A percentile compares a stretch with the other conserved stretches of the same genome.
Conservation (phyloP, 2,113 vertebrate genomes). For the Kobus ellipsiprymnus region DNA sequence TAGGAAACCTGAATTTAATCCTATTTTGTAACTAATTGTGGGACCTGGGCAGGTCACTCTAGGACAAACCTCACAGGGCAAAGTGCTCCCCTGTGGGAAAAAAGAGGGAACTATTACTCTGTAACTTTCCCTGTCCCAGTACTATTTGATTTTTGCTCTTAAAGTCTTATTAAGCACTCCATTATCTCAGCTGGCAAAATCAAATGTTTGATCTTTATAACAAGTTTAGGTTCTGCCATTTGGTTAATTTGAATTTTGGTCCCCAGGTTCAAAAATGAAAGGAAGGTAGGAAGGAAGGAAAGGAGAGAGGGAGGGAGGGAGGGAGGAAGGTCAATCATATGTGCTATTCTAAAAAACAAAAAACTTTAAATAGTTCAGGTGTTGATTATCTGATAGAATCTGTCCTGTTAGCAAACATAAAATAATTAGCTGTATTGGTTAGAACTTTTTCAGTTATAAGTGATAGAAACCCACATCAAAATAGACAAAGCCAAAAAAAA, state of each 20-base stretch:
- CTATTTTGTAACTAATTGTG: neutral
- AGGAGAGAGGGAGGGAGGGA: neutral
- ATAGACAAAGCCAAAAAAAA: neutral
- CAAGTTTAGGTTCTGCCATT: neutral
- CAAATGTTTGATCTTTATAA: neutral
- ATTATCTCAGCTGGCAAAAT: neutral
- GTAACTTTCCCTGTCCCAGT: neutral
- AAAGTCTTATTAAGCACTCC: neutral
- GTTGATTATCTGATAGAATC: neutral
- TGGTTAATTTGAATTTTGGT: neutral
- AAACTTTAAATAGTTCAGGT: neutral
- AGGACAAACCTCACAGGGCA: neutral
- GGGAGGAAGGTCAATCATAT: neutral
- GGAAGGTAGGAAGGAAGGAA: neutral
- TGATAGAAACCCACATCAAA: neutral
- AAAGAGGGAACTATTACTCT: neutral
- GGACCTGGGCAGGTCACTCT: neutral
- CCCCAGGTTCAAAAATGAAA: neutral
- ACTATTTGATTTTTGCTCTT: neutral
- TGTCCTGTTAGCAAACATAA: neutral
- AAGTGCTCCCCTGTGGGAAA: neutral
- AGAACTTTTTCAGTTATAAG: neutral
- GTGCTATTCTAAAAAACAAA: neutral
- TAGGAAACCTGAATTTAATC: neutral
- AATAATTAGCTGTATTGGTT: neutral